Percentiles rank a stretch among this genome's conserved stretches.
Evolutionary conservation across 2,888 invertebrate species (phyloP).

Genomic region (Apamea epomidion): DNA sequence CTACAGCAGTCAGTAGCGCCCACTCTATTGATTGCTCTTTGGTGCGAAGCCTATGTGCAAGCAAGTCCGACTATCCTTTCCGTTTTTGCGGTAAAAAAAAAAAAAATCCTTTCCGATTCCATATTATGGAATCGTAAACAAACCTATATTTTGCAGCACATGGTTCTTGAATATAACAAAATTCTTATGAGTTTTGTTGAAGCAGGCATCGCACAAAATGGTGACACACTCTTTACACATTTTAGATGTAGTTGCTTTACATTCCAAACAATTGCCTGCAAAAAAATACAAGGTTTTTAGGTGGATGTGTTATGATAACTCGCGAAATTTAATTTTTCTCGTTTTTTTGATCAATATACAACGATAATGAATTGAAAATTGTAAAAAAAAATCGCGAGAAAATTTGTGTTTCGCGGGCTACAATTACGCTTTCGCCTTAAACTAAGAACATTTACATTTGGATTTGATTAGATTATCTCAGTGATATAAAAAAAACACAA

Average conservation of each 20-base stretch:
- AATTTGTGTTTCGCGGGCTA: neutral
- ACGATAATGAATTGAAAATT: neutral
- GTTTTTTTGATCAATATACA: neutral
- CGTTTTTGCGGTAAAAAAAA: no score
- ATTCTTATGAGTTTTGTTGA: conserved; percentile 84
- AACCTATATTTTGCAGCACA: conserved; percentile 78
- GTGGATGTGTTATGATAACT: neutral
- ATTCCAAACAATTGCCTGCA: conserved; percentile 83
- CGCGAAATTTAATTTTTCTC: no score
- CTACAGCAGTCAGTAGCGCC: no score
- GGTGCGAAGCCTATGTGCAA: neutral
- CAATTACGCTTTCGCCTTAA: no score
- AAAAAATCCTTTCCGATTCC: no score
- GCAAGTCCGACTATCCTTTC: neutral
- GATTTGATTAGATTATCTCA: neutral
- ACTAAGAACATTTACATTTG: neutral
- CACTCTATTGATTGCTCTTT: neutral
- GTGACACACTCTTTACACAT: conserved; percentile 84
- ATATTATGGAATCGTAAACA: neutral
- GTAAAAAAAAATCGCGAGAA: neutral
- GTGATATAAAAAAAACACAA: neutral
- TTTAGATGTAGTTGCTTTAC: conserved; percentile 76
- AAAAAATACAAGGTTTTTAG: neutral
- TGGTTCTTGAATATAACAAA: conserved; percentile 86
- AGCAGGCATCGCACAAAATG: conserved; percentile 82